A percentile compares a stretch with the other conserved stretches of the same genome.
Conservation (phyloP, 2,113 vertebrate genomes). For the Dunckerocampus dactyliophorus region DNA sequence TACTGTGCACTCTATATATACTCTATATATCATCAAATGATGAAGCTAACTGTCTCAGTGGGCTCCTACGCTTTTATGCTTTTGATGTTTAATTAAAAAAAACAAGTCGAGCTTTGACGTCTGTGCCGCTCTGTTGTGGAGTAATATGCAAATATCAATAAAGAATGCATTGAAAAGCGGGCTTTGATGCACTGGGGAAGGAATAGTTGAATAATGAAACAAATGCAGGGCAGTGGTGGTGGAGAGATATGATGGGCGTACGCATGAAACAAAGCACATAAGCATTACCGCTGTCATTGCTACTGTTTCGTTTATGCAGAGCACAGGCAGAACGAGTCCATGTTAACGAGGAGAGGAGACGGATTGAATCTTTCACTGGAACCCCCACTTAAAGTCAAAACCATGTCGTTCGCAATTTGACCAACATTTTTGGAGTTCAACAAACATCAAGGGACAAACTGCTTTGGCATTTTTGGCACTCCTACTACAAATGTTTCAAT, state of each 20-base stretch:
- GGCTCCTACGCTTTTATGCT: conserved; percentile 42
- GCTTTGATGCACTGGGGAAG: conserved; percentile 21
- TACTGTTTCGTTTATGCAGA: conserved; percentile 53
- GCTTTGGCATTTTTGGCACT: too few relatives aligned
- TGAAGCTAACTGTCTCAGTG: conserved; percentile 52
- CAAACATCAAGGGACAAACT: too few relatives aligned
- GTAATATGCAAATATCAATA: conserved; percentile 71
- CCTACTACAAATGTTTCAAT: too few relatives aligned
- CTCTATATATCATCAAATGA: conserved; percentile 33
- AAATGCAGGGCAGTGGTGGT: not conserved
- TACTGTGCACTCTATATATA: conserved; percentile 1
- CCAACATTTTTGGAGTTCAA: too few relatives aligned
- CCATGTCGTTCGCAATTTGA: too few relatives aligned
- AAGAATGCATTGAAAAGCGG: conserved; percentile 57
- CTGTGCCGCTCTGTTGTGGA: conserved; percentile 45
- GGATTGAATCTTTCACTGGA: too few relatives aligned
- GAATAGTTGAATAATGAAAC: conserved; percentile 25
- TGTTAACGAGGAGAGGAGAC: conserved; percentile 49
- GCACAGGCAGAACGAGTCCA: conserved; percentile 44
- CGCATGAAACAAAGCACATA: conserved; percentile 36
- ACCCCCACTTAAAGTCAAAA: too few relatives aligned
- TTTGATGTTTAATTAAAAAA: conserved; percentile 78
- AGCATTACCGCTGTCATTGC: conserved; percentile 31
- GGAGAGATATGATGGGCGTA: not conserved
- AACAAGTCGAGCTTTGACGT: conserved; percentile 20